phyloP scores from a whole-genome alignment of 1,140 invertebrate genomes.

The Kradibia gibbosae region DNA sequence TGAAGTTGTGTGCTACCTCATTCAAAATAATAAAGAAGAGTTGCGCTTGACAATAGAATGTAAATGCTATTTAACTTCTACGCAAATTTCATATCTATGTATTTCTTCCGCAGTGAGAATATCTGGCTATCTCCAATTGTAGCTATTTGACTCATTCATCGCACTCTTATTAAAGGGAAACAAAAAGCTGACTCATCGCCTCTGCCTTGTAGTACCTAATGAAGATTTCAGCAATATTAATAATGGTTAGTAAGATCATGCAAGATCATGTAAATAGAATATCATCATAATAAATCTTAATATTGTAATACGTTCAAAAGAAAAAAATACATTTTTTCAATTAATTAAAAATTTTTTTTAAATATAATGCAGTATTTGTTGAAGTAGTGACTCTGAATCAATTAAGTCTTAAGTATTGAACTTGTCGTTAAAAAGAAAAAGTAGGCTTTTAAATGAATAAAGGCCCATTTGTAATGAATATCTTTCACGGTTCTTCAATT shows the following conservation, averaged over 20 bases:
- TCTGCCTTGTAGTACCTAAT: not conserved
- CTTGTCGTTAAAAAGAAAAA: not conserved
- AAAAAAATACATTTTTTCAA: not conserved
- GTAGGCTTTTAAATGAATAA: not conserved
- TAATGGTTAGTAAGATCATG: not conserved
- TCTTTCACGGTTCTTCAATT: not conserved
- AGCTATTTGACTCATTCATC: not conserved
- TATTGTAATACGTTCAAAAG: not conserved
- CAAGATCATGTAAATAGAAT: not conserved
- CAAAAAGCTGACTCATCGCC: not conserved
- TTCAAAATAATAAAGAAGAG: slow-evolving; percentile 22
- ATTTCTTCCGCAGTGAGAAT: not conserved
- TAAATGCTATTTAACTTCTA: not conserved
- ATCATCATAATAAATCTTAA: not conserved
- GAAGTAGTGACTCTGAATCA: not conserved
- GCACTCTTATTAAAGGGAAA: not conserved
- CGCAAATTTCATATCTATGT: slow-evolving; percentile 2
- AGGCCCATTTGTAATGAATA: not conserved
- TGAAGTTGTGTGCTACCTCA: not conserved
- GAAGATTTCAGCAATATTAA: not conserved
- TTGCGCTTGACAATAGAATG: slow-evolving; percentile 9
- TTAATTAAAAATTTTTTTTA: too few species aligned
- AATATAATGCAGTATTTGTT: too few species aligned
- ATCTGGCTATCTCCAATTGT: not conserved
- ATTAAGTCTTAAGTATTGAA: not conserved